Evolutionary conservation across 2,888 invertebrate species (phyloP).

Genomic region (Caradrina kadenii): DNA sequence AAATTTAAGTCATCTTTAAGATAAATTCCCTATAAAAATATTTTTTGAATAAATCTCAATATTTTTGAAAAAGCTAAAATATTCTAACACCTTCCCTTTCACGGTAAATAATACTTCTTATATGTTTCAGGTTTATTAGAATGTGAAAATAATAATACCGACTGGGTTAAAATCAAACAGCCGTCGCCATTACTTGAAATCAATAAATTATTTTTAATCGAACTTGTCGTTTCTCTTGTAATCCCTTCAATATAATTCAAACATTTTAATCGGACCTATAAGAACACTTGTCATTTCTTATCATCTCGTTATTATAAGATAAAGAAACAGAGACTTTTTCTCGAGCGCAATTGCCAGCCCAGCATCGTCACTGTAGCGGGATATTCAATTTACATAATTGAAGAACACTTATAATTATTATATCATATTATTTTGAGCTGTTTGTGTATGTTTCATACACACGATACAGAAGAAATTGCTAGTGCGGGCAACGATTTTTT

Average conservation of each 20-base stretch:
- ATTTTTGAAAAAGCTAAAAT: background rate
- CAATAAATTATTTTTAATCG: constrained; percentile 51
- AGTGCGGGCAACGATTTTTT: no score
- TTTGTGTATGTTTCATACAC: no score
- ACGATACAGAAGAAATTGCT: no score
- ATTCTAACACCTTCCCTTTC: background rate
- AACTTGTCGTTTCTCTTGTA: constrained; percentile 14
- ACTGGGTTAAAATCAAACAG: constrained; percentile 37
- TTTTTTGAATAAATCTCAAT: background rate
- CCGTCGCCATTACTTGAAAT: constrained; percentile 30
- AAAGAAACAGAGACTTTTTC: no score
- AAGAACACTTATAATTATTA: no score
- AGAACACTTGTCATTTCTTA: no score
- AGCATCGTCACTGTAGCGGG: no score
- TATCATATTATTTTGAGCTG: no score
- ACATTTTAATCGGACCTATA: background rate
- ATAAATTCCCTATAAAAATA: no score
- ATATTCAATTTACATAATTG: no score
- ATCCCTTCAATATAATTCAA: background rate
- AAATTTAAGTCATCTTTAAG: background rate
- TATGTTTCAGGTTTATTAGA: constrained; percentile 53
- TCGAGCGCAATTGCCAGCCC: no score
- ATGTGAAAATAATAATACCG: constrained; percentile 18
- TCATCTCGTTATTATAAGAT: no score
- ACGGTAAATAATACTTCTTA: constrained; percentile 31